A percentile compares a stretch with the other conserved stretches of the same genome.
phyloP scores from a whole-genome alignment of 1,140 invertebrate species.

The Apis laboriosa region DNA sequence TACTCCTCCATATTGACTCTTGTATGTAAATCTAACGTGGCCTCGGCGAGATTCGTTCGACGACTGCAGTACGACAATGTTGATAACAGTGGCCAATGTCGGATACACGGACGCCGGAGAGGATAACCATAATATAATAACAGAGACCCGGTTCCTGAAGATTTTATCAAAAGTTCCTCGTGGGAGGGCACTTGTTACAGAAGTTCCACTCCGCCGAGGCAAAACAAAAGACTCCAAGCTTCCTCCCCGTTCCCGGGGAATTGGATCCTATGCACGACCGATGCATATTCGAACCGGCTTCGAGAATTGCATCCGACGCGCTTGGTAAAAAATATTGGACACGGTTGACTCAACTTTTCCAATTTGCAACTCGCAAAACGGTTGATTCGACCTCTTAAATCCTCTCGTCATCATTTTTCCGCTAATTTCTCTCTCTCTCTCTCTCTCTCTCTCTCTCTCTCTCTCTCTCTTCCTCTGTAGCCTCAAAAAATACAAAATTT shows the following conservation, averaged over 20 bases:
- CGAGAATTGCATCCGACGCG: conserved; percentile 23
- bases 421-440: too few relatives aligned
- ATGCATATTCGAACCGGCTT: conserved; percentile 43
- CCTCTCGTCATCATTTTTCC: background rate
- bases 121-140: conserved; percentile 13
- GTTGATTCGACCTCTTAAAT: background rate
- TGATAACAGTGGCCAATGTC: conserved; percentile 18
- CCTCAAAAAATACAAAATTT: too few relatives aligned
- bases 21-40: background rate
- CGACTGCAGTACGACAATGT: background rate
- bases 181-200: conserved; percentile 28
- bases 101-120: conserved; percentile 2
- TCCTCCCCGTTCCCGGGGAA: background rate
- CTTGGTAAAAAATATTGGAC: conserved; percentile 13
- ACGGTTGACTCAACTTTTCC: conserved; percentile 16
- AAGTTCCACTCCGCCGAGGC: conserved; percentile 24
- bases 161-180: conserved; percentile 40
- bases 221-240: conserved; percentile 39
- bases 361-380: conserved; percentile 18
- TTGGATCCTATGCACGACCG: conserved; percentile 22
- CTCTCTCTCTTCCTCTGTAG: too few relatives aligned
- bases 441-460: too few relatives aligned
- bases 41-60: background rate
- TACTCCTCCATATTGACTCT: background rate
- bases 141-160: background rate